These are phyloP conservation scores for Kobus ellipsiprymnus DNA, from an alignment of 2,113 vertebrate genomes.

Conservation along the genomic window DNA sequence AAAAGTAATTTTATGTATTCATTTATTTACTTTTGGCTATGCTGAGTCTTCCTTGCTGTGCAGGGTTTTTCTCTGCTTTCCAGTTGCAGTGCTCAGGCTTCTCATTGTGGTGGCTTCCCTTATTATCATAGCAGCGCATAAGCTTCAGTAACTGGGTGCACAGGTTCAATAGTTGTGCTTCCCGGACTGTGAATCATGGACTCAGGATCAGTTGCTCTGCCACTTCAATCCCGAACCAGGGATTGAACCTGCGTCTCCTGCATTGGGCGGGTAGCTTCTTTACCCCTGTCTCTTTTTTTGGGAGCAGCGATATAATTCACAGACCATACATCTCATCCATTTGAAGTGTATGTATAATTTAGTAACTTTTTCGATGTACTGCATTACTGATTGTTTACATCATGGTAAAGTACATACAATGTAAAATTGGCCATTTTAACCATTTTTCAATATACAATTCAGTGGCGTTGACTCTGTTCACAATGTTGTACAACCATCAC, in stretches of 20 bases:
- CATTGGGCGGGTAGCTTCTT: neutral
- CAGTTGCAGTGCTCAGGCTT: neutral
- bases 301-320: neutral
- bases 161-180: neutral
- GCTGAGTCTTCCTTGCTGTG: neutral
- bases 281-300: neutral
- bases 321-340: neutral
- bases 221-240: neutral
- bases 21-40: neutral
- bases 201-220: neutral
- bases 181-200: neutral
- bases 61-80: neutral
- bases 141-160: neutral
- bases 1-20: neutral
- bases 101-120: neutral
- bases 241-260: neutral
- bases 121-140: accelerated
- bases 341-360: neutral
- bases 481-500: neutral
- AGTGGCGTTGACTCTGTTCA: neutral
- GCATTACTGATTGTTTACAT: neutral
- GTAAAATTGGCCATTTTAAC: neutral
- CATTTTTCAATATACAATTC: neutral
- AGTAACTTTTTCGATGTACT: neutral
- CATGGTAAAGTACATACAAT: neutral